Conservation (phyloP, 2,888 invertebrate species). For the Luffia ferchaultella region DNA sequence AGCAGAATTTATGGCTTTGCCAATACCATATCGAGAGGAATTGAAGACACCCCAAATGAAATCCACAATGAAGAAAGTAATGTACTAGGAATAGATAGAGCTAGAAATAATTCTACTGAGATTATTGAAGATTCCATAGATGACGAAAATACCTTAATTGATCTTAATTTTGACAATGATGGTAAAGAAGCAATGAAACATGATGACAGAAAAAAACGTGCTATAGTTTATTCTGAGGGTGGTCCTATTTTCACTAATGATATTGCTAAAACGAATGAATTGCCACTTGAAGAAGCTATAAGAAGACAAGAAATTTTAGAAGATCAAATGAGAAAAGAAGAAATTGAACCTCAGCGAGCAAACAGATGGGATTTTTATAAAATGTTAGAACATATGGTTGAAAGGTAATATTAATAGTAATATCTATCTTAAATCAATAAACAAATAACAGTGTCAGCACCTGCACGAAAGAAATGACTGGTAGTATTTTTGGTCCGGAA, state of each 20-base stretch:
- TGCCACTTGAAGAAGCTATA: constrained; percentile 53
- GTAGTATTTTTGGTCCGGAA: no score
- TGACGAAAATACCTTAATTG: constrained; percentile 34
- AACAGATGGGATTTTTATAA: constrained; percentile 74
- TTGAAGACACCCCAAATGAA: constrained; percentile 25
- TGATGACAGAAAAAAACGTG: constrained; percentile 30
- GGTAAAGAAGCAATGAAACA: no score
- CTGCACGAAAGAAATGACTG: no score
- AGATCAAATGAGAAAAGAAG: constrained; percentile 29
- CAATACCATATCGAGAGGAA: constrained; percentile 47
- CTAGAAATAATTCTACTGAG: constrained; percentile 21
- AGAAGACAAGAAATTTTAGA: constrained; percentile 57
- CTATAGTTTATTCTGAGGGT: constrained; percentile 42
- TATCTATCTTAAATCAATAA: no score
- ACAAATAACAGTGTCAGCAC: no score
- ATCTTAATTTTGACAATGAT: constrained; percentile 42
- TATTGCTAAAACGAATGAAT: constrained; percentile 26
- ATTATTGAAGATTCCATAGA: constrained; percentile 15
- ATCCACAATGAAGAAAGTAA: constrained; percentile 1
- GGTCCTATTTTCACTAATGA: constrained; percentile 27
- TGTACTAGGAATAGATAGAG: neutral
- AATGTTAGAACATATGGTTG: constrained; percentile 65
- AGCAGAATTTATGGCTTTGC: constrained; percentile 54
- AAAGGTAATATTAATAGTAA: constrained; percentile 50
- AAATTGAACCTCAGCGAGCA: constrained; percentile 38